These are phyloP conservation scores for Sitta europaea DNA, from an alignment of 2,113 vertebrate genomes.

Conservation along the genomic window DNA sequence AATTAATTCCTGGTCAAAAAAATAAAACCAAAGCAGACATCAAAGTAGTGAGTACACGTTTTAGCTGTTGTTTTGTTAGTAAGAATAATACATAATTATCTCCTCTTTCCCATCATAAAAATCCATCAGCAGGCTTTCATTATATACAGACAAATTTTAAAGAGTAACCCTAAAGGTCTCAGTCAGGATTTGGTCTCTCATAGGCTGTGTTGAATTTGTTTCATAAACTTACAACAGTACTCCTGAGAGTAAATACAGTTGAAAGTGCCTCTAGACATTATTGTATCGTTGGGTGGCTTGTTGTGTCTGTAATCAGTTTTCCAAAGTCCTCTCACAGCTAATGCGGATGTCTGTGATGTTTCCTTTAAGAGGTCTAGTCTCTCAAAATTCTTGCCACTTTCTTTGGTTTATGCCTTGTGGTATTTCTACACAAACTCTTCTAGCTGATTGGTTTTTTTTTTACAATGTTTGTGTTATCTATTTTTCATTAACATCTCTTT, in stretches of 20 bases:
- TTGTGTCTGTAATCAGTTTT: background rate
- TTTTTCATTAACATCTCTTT: background rate
- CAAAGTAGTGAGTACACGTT: fast-evolving
- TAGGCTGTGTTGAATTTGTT: background rate
- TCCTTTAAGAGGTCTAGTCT: background rate
- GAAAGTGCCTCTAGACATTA: background rate
- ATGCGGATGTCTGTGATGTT: background rate
- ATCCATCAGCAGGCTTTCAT: background rate
- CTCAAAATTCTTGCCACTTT: background rate
- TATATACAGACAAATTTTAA: background rate
- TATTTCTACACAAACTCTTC: background rate
- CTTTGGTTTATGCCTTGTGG: background rate
- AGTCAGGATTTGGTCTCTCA: background rate
- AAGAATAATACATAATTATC: background rate
- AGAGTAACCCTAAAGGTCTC: background rate
- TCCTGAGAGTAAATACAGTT: background rate
- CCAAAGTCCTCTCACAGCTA: background rate
- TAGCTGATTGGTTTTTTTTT: background rate
- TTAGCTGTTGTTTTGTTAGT: background rate
- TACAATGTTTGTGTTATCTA: background rate
- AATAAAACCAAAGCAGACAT: background rate
- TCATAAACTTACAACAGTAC: background rate
- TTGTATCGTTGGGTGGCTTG: background rate
- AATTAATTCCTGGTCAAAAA: background rate
- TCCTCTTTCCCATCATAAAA: background rate